Evolutionary conservation across 2,113 vertebrate species (phyloP), one percentile per base, ranked within the genome.

Genomic region (Thunnus maccoyii): DNA sequence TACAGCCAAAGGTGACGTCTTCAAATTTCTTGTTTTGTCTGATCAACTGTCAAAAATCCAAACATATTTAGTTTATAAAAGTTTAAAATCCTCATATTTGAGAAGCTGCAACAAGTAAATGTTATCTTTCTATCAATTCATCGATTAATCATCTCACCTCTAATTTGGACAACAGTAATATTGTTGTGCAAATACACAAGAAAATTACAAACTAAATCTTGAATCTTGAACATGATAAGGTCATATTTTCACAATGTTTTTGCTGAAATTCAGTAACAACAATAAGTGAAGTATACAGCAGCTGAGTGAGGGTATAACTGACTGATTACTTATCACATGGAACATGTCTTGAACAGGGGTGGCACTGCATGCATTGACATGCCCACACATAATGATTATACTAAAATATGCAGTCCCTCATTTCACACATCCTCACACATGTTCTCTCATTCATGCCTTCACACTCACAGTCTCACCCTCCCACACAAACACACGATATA

Each of bases 401-500:
- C 76, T 78, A 17, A 80, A 57, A 87, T 46, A 85, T 70, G 11
- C 73, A 84, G 67, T 51, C 36, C 17, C 36, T 76, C 41, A 3
- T 76, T 41, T 65, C 62, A 73, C 69, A 77, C 30, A 72, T 54
- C 11, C 52, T 73, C 68, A 64, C 85, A 76, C 80, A 57, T 36
- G 47, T 51, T 41, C 52, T 62, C 47, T 78, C 80, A 82, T 87
- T 83, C 72, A 84, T 61, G 60, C 3, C 32, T 76, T 82, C 79
- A 75, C 84, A 73, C 72, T 63, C 52, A 5, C 57, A 52, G 8
- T 30, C 60, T n/a, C 65, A 55, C 22, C 14, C 68, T 14, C 72
- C 6, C 77, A 80, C 78, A 50, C 72, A 71, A 8, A 82, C 8
- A 71, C 61, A 76, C 47, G 13, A 18, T n/a, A 7, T 13, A 51